Percentiles rank a stretch among this genome's conserved stretches.
Conservation (phyloP, 2,113 vertebrate species). For the Ornithorhynchus anatinus region DNA sequence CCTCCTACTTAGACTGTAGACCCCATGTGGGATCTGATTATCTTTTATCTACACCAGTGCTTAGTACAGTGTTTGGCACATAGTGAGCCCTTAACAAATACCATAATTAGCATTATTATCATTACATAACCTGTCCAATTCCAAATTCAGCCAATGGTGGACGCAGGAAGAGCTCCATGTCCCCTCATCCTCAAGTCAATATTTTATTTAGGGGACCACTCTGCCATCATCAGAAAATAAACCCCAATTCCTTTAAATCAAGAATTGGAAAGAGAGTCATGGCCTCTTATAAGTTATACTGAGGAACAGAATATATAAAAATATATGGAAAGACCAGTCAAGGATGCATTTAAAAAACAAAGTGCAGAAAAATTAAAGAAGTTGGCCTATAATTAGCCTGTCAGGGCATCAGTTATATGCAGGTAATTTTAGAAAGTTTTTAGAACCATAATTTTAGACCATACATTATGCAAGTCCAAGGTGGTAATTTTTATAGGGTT, state of each 20-base stretch:
- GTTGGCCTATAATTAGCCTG: conserved; percentile 38
- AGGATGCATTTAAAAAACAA: conserved; percentile 37
- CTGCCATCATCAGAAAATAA: too few relatives aligned
- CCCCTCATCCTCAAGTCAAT: too few relatives aligned
- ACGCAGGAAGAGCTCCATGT: not conserved
- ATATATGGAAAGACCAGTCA: not conserved
- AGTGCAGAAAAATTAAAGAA: not conserved
- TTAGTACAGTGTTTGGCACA: too few relatives aligned
- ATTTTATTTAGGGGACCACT: too few relatives aligned
- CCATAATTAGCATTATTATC: too few relatives aligned
- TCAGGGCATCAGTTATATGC: conserved; percentile 27
- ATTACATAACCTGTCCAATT: not conserved
- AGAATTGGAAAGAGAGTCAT: not conserved
- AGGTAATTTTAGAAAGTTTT: conserved; percentile 39
- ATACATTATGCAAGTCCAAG: conserved; percentile 22
- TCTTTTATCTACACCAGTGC: too few relatives aligned
- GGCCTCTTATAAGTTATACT: too few relatives aligned
- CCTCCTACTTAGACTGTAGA: too few relatives aligned
- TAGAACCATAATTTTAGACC: conserved; percentile 2
- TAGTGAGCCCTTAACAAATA: too few relatives aligned
- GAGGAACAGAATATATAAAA: too few relatives aligned
- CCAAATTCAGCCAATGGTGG: not conserved
- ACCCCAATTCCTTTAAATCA: not conserved
- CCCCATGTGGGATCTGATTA: too few relatives aligned
- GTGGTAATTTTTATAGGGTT: conserved; percentile 18